Conservation (phyloP, 1,140 invertebrate genomes). For the Drosophila carrolli region DNA sequence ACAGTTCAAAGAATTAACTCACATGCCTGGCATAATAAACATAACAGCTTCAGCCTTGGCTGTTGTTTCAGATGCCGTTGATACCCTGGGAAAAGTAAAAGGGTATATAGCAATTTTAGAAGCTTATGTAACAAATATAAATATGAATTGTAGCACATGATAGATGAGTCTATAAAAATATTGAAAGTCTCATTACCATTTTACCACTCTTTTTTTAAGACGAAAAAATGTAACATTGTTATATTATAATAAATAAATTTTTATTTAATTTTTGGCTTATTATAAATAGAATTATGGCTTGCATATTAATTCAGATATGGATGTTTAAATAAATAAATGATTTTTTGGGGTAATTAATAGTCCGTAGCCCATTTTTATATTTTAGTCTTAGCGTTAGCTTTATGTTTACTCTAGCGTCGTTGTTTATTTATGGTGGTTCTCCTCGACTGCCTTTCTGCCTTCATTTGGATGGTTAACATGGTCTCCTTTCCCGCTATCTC, state of each 20-base stretch:
- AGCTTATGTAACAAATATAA: not conserved
- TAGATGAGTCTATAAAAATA: too few relatives aligned
- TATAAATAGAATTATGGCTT: too few relatives aligned
- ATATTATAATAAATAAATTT: too few relatives aligned
- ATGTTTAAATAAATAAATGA: not conserved
- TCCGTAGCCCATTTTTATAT: not conserved
- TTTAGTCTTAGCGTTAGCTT: conserved; percentile 1
- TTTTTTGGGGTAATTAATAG: conserved; percentile 1
- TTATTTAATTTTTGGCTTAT: too few relatives aligned
- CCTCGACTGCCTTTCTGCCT: conserved; percentile 25
- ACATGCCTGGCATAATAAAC: conserved; percentile 81
- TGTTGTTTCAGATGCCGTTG: conserved; percentile 46
- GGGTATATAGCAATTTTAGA: not conserved
- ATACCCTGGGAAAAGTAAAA: not conserved
- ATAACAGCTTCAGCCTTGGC: conserved; percentile 50
- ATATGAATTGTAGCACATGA: not conserved
- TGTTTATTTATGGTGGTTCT: conserved; percentile 36
- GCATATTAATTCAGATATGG: too few relatives aligned
- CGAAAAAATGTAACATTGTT: too few relatives aligned
- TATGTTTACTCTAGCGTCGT: conserved; percentile 45
- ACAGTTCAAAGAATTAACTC: conserved; percentile 74
- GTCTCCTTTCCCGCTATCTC: not conserved
- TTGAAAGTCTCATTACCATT: too few relatives aligned
- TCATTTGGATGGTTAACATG: conserved; percentile 46
- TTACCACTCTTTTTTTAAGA: too few relatives aligned